Percentiles rank a stretch among this genome's conserved stretches.
These are phyloP conservation scores for Miltochrista miniata DNA, from an alignment of 2,888 invertebrate species.

Conservation along the genomic window DNA sequence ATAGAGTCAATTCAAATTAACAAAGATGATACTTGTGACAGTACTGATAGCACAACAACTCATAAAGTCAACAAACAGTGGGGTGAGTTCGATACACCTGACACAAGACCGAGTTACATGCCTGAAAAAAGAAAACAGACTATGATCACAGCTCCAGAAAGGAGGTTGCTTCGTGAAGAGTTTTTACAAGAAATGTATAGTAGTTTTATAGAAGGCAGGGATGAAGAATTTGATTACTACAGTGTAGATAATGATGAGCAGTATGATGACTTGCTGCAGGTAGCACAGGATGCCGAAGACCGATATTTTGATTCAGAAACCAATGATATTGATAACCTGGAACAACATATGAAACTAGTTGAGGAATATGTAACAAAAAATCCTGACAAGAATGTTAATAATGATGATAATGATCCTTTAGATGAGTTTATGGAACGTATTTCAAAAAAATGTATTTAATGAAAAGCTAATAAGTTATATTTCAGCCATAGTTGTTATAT, in stretches of 20 bases:
- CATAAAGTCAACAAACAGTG: slow-evolving; percentile 58
- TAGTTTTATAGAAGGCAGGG: slow-evolving; percentile 92
- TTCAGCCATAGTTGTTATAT: too few relatives aligned
- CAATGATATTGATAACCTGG: slow-evolving; percentile 81
- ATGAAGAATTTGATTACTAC: slow-evolving; percentile 92
- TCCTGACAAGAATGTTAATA: slow-evolving; percentile 27
- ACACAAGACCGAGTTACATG: slow-evolving; percentile 54
- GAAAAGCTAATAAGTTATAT: too few relatives aligned
- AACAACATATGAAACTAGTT: slow-evolving; percentile 69
- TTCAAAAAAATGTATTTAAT: slow-evolving; percentile 49
- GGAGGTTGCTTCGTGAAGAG: slow-evolving; percentile 88
- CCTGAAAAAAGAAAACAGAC: slow-evolving; percentile 58
- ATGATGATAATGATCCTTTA: slow-evolving; percentile 84
- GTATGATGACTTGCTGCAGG: slow-evolving; percentile 89
- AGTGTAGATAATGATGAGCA: slow-evolving; percentile 91
- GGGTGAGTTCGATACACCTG: slow-evolving; percentile 83
- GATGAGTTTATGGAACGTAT: slow-evolving; percentile 88
- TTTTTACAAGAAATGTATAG: slow-evolving; percentile 93
- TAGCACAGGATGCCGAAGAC: slow-evolving; percentile 92
- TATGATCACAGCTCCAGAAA: slow-evolving; percentile 83
- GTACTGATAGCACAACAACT: slow-evolving; percentile 33
- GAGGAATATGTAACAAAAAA: slow-evolving; percentile 60
- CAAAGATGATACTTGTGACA: slow-evolving; percentile 34
- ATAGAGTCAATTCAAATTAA: slow-evolving; percentile 54
- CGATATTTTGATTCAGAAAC: slow-evolving; percentile 95